These are phyloP conservation scores for Drosophila borealis DNA, from an alignment of 2,888 invertebrate species.

Conservation along the genomic window DNA sequence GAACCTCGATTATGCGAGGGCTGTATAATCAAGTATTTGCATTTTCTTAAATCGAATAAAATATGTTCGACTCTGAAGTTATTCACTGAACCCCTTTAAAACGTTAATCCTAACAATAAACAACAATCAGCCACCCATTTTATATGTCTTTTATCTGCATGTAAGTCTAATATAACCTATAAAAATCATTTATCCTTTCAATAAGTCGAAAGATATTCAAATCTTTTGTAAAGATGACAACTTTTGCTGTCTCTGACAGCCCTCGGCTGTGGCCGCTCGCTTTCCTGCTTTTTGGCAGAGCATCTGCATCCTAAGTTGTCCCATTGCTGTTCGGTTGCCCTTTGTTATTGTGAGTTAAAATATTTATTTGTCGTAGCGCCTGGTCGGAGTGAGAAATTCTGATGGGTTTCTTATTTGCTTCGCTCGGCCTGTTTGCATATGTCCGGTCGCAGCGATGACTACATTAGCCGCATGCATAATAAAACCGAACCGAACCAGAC, in stretches of 20 bases:
- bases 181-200: background rate
- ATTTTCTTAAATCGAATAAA: background rate
- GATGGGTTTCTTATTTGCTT: conserved; percentile 80
- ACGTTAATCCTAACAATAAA: too few species aligned
- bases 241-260: background rate
- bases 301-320: conserved; percentile 38
- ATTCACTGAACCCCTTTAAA: too few species aligned
- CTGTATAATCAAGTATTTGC: conserved; percentile 1
- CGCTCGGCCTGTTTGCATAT: conserved; percentile 68
- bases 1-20: conserved; percentile 11
- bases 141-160: too few species aligned
- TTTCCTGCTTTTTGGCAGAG: conserved; percentile 18
- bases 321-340: conserved; percentile 47
- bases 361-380: conserved; percentile 83
- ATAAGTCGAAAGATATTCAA: background rate
- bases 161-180: background rate
- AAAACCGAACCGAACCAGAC: conserved; percentile 31
- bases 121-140: too few species aligned
- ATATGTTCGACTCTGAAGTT: too few species aligned
- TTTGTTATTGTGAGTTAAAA: conserved; percentile 82
- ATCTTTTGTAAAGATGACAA: background rate
- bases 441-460: conserved; percentile 70
- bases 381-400: conserved; percentile 81
- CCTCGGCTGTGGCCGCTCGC: conserved; percentile 15
- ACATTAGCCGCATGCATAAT: conserved; percentile 78